Evolutionary conservation across 2,888 invertebrate species (phyloP), one percentile per base, ranked within the genome.

Genomic region (Hydrotaea cyrtoneurina): DNA sequence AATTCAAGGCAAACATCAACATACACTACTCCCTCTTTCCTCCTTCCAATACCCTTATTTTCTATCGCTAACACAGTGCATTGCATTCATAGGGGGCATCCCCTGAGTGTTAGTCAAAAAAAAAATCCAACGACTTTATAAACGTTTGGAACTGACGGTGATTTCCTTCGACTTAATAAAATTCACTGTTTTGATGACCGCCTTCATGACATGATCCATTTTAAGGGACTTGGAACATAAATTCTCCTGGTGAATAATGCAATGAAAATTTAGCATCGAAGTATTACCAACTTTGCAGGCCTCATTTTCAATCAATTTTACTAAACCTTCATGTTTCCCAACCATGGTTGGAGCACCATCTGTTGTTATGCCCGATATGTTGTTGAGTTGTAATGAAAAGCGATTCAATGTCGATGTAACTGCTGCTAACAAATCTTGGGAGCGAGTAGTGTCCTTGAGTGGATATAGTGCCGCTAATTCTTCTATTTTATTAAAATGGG

Each of bases 211-310:
- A 31, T 31, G 31, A 31, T 31, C 31, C 71, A 43, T 71, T 46
- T 46, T 71, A 46, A 71, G 71, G 1, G 71, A 71, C 46, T 71
- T 71, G 5, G 46, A 50, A 46, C 21, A 71, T 71, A 36, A 50
- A 46, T 71, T 71, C 21, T 71, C 73, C 73, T 73, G 55, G 50
- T 57, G 26, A 73, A 73, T 73, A 73, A 73, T 39, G 73, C 57
- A 73, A 55, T 73, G 36, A 39, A 73, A 73, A 31, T 57, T 57
- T 55, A 73, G 10, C 57, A 73, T 57, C 13, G 39, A 39, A 39
- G 8, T 39, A 39, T 39, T 39, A 39, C 39, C 39, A 39, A 39
- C 8, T 39, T 11, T 39, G 13, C 11, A 39, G 39, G 39, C 39
- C 39, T 39, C 8, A 39, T 39, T 39, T 39, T 39, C 13, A 39